These are phyloP conservation scores for Datnioides undecimradiatus DNA, from an alignment of 2,113 vertebrate genomes.

Conservation along the genomic window DNA sequence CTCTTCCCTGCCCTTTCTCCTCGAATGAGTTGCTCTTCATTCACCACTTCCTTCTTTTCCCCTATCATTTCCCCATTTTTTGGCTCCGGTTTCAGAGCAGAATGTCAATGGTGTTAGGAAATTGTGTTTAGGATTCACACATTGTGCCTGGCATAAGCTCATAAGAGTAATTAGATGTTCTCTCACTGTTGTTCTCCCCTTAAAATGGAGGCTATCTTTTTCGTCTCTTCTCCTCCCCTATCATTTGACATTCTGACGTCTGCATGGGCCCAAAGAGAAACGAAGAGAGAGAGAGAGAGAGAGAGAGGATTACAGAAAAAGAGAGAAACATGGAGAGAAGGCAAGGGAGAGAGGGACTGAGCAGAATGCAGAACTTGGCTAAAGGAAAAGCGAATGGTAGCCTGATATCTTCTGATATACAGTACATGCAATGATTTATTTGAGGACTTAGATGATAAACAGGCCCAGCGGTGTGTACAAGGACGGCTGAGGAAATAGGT, in stretches of 20 bases:
- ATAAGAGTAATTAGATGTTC: constrained; percentile 70
- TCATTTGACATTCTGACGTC: constrained; percentile 59
- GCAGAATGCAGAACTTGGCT: constrained; percentile 22
- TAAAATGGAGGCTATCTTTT: constrained; percentile 57
- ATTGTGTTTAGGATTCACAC: constrained; percentile 54
- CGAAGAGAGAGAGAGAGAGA: constrained; percentile 8
- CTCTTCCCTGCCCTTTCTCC: not conserved
- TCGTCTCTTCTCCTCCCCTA: constrained; percentile 37
- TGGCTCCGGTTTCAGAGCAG: constrained; percentile 18
- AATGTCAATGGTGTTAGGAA: constrained; percentile 40
- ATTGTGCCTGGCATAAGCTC: constrained; percentile 53
- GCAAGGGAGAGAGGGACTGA: constrained; percentile 8
- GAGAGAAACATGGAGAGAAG: constrained; percentile 19
- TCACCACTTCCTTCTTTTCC: constrained; percentile 8
- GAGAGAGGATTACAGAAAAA: constrained; percentile 25
- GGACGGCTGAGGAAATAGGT: constrained; percentile 15
- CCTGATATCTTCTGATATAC: constrained; percentile 15
- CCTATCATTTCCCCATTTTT: constrained; percentile 6
- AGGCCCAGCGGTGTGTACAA: not conserved
- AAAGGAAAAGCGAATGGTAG: constrained; percentile 34
- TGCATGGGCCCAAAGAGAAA: constrained; percentile 43
- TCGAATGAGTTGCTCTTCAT: constrained; percentile 29
- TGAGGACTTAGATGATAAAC: constrained; percentile 6
- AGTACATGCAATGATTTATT: constrained; percentile 19
- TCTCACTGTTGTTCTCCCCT: constrained; percentile 52